Percentiles rank a stretch among this genome's conserved stretches.
These are phyloP conservation scores for Acestrorhynchus altus DNA, from an alignment of 2,797 vertebrate genomes.

Conservation along the genomic window DNA sequence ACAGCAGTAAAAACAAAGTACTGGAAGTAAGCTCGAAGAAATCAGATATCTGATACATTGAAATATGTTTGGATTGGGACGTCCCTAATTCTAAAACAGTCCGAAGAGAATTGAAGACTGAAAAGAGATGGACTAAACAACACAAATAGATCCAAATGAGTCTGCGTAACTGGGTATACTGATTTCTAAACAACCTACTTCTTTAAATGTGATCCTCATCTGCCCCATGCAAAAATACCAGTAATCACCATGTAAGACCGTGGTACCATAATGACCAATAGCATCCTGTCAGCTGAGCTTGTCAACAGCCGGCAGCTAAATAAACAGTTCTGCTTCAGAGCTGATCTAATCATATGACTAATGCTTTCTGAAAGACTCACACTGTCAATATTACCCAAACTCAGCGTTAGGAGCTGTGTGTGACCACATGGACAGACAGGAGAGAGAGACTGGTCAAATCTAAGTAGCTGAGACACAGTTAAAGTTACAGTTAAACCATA, in stretches of 20 bases:
- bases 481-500: no score
- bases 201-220: background rate
- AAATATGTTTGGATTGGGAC: no score
- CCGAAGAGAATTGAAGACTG: no score
- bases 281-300: constrained; percentile 8
- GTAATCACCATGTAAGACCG: background rate
- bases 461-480: no score
- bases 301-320: background rate
- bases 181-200: no score
- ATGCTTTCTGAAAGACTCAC: background rate
- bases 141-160: no score
- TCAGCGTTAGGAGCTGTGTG: background rate
- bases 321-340: background rate
- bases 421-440: background rate
- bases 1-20: no score
- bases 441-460: background rate
- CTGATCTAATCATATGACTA: constrained; percentile 5
- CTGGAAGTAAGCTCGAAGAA: no score
- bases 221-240: background rate
- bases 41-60: no score
- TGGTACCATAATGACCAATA: background rate
- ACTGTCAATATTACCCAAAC: background rate
- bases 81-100: no score
- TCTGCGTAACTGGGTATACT: no score
- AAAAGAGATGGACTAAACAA: no score